Percentiles rank a stretch among this genome's conserved stretches.
Conservation (phyloP, 1,140 invertebrate species). For the Dryas iulia region DNA sequence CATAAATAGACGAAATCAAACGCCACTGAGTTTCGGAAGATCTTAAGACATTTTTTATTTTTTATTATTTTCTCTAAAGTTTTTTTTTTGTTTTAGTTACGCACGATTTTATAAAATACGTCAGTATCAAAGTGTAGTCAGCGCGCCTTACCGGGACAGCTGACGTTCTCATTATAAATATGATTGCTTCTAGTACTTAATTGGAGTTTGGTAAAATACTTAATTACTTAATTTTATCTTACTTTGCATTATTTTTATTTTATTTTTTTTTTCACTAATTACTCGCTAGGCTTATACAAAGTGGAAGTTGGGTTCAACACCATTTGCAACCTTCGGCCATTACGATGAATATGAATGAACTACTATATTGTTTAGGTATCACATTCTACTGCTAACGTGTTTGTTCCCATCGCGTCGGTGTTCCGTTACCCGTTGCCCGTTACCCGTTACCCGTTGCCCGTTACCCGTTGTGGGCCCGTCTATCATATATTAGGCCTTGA, state of each 20-base stretch:
- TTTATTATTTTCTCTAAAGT: too few species aligned
- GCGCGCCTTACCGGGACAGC: slow-evolving; percentile 69
- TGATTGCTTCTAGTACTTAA: slow-evolving; percentile 75
- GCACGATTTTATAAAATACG: slow-evolving; percentile 75
- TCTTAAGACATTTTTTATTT: slow-evolving; percentile 50
- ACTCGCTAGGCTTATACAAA: slow-evolving; percentile 64
- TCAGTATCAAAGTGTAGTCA: slow-evolving; percentile 77
- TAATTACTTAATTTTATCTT: slow-evolving; percentile 75
- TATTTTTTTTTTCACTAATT: slow-evolving; percentile 67
- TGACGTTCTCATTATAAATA: slow-evolving; percentile 74
- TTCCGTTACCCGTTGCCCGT: background rate
- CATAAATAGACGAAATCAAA: slow-evolving; percentile 76
- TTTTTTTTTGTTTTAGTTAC: slow-evolving; percentile 55
- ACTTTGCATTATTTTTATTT: too few species aligned
- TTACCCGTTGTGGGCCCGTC: slow-evolving; percentile 3
- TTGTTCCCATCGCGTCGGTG: slow-evolving; percentile 55
- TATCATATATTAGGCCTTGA: slow-evolving; percentile 18
- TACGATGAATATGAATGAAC: slow-evolving; percentile 57
- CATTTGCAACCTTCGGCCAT: slow-evolving; percentile 46
- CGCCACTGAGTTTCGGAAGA: slow-evolving; percentile 70
- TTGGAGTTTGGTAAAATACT: slow-evolving; percentile 76
- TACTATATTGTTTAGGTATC: slow-evolving; percentile 70
- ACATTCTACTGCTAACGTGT: slow-evolving; percentile 66
- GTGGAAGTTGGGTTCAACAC: slow-evolving; percentile 62
- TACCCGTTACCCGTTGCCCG: background rate